phyloP scores from a whole-genome alignment of 2,113 vertebrate genomes.

The Nerophis lumbriciformis region DNA sequence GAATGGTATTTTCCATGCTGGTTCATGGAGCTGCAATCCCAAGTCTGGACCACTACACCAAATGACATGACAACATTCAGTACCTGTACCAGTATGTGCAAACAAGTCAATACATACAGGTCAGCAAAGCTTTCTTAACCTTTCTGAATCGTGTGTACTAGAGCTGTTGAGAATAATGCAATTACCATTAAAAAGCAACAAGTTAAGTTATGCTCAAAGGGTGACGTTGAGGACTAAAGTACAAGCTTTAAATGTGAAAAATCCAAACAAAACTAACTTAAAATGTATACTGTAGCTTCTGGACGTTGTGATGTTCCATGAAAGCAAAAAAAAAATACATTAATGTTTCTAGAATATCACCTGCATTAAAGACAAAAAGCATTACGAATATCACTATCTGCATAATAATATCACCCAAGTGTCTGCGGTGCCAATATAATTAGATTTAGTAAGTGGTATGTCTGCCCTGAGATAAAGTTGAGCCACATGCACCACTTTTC shows the following conservation, averaged over 20 bases:
- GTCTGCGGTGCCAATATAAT: slow-evolving; percentile 20
- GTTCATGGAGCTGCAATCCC: background rate
- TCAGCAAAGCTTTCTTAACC: background rate
- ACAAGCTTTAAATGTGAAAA: background rate
- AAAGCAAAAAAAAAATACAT: background rate
- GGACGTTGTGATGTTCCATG: background rate
- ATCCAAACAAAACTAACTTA: background rate
- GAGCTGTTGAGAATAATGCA: slow-evolving; percentile 11
- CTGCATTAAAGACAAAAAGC: slow-evolving; percentile 12
- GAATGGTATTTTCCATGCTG: background rate
- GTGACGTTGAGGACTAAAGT: background rate
- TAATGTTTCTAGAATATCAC: too few species aligned
- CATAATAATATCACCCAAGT: slow-evolving; percentile 19
- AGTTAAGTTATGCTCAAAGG: slow-evolving; percentile 13
- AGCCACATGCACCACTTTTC: slow-evolving; percentile 17
- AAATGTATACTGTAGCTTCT: background rate
- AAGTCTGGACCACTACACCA: background rate
- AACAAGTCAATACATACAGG: background rate
- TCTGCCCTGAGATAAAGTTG: slow-evolving; percentile 25
- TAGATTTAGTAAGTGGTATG: slow-evolving; percentile 30
- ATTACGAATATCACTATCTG: slow-evolving; percentile 32
- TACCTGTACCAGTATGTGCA: too few species aligned
- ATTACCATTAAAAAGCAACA: slow-evolving; percentile 2
- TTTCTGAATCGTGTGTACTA: slow-evolving; percentile 1
- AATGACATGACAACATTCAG: background rate